These are phyloP conservation scores for Hypotaenidia okinawae DNA, from an alignment of 2,797 vertebrate genomes.

Conservation along the genomic window DNA sequence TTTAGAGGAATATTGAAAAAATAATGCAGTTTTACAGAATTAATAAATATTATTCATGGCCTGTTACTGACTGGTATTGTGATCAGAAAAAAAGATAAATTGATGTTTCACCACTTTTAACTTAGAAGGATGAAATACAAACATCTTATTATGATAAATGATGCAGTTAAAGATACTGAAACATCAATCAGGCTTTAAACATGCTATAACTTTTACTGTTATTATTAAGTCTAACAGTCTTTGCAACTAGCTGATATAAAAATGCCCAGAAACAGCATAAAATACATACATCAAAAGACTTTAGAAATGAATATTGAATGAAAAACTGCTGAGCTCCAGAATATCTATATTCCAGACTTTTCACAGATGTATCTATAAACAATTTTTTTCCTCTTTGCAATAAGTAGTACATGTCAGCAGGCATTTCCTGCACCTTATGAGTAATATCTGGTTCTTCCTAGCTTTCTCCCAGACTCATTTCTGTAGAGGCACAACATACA, in stretches of 20 bases:
- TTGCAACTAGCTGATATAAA: slow-evolving; percentile 58
- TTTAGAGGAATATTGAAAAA: background rate
- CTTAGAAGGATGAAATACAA: slow-evolving; percentile 60
- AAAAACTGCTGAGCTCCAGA: slow-evolving; percentile 53
- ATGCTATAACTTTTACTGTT: slow-evolving; percentile 54
- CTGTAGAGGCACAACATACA: background rate
- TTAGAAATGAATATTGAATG: slow-evolving; percentile 52
- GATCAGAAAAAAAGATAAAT: slow-evolving; percentile 55
- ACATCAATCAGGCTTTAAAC: slow-evolving; percentile 42
- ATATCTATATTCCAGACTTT: slow-evolving; percentile 20
- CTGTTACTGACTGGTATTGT: background rate
- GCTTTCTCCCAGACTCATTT: slow-evolving; percentile 20
- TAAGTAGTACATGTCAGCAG: slow-evolving; percentile 10
- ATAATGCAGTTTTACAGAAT: slow-evolving; percentile 21
- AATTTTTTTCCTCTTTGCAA: background rate
- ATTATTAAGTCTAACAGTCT: slow-evolving; percentile 58
- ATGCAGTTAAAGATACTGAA: slow-evolving; percentile 36
- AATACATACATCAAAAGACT: slow-evolving; percentile 48
- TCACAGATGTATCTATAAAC: slow-evolving; percentile 39
- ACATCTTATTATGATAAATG: slow-evolving; percentile 53
- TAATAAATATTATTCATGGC: slow-evolving; percentile 52
- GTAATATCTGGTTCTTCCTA: background rate
- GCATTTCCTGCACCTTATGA: slow-evolving; percentile 4
- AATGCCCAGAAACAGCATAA: slow-evolving; percentile 31
- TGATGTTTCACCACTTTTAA: slow-evolving; percentile 32